Base-by-base conservation (phyloP, 2,113 vertebrate species). In the Microcebus tavaratra region DNA sequence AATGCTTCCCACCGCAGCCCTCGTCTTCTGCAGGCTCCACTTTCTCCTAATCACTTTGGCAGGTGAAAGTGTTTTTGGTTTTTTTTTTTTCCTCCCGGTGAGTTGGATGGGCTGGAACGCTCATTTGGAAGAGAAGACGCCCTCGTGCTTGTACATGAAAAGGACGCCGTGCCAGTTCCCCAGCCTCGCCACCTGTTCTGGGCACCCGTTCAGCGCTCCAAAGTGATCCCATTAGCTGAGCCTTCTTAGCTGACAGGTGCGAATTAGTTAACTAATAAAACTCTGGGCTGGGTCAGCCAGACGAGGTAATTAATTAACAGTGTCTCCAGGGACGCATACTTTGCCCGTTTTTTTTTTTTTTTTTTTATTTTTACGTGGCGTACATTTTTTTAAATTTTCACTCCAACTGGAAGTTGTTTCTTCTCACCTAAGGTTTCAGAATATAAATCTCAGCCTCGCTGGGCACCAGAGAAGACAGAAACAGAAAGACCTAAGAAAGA, bases 31-130 rank as follows among this genome's bases (percentile, higher is more conserved):
- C 20, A 59, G 61, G 48, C 29, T 57, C 75, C 65, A 13, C 8
- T 36, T 50, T 86, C 93, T 89, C 50, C 92, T 79, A 82, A 95
- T 90, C 94, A 34, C 79, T 89, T 93, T 88, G 57, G 92, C 79
- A 75, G 27, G 72, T 81, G 42, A 78, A 72, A 89, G 45, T 48
- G 48, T 25, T 87, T 88, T 45, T 45, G 2, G 36, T 36, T 36
- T 36, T 45, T 45, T 45, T 45, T 45, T 88, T 39, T 68, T 14
- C 76, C 42, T 78, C 81, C 61, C n/a, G 29, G 2, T 81, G 80
- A 88, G 73, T 65, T 53, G 29, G 63, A 68, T 27, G 1, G 20
- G 34, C 82, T 70, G 34, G 39, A 83, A 96, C 13, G 21, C 45
- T 79, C 82, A 42, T 68, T 95, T 31, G 85, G 61, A 78, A 94